These are phyloP conservation scores for Entomobrya proxima DNA, from an alignment of 2,888 invertebrate genomes.

Conservation along the genomic window DNA sequence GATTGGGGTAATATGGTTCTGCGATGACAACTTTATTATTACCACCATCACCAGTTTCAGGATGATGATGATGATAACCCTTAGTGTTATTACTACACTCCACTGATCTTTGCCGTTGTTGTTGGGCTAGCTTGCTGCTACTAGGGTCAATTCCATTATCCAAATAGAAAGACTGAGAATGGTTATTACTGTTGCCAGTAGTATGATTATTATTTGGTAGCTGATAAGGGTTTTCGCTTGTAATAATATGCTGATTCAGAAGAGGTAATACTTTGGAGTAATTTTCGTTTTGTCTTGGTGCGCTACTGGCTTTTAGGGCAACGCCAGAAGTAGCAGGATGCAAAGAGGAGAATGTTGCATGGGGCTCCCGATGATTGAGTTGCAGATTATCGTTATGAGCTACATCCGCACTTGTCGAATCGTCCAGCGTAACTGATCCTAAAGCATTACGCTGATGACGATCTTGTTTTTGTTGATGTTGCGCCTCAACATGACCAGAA, in stretches of 20 bases:
- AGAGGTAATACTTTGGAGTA: not conserved
- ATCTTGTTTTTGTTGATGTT: constrained; percentile 51
- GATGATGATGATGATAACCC: constrained; percentile 38
- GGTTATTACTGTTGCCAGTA: constrained; percentile 1
- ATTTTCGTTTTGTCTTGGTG: constrained; percentile 13
- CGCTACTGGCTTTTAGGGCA: constrained; percentile 51
- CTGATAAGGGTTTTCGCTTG: constrained; percentile 24
- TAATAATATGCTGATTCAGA: constrained; percentile 18
- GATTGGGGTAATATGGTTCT: constrained; percentile 64
- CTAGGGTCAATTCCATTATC: constrained; percentile 9
- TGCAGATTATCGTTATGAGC: constrained; percentile 69
- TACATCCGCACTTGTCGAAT: constrained; percentile 73
- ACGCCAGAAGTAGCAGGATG: constrained; percentile 50
- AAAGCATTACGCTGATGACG: constrained; percentile 58
- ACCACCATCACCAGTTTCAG: constrained; percentile 1
- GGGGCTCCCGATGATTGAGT: constrained; percentile 45
- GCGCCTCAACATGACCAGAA: constrained; percentile 41
- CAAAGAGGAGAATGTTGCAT: not conserved
- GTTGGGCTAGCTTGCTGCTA: not conserved
- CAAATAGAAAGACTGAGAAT: not conserved
- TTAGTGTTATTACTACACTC: constrained; percentile 14
- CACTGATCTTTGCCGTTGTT: constrained; percentile 21
- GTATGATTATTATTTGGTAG: not conserved
- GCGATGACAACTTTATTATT: constrained; percentile 55
- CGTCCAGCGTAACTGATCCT: constrained; percentile 72